Conservation (phyloP, 2,797 vertebrate species). For the Sphenopsis melanotis region DNA sequence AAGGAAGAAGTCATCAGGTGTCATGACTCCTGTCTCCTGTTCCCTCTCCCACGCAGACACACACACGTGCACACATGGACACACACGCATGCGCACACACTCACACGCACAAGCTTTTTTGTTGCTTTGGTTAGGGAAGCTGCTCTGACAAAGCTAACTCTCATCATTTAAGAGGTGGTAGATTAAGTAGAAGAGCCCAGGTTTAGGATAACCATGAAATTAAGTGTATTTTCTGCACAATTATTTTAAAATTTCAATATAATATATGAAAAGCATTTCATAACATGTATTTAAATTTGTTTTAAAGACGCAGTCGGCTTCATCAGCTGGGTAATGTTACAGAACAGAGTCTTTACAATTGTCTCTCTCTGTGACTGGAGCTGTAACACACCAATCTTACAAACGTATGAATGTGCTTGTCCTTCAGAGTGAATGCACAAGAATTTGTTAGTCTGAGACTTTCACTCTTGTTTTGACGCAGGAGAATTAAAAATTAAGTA, state of each 20-base stretch:
- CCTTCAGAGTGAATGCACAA: slow-evolving; percentile 69
- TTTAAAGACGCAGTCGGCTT: background rate
- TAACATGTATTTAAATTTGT: background rate
- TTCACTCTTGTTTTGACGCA: slow-evolving; percentile 33
- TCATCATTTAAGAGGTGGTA: background rate
- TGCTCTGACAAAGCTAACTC: background rate
- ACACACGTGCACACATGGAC: background rate
- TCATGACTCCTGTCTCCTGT: background rate
- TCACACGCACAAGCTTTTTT: background rate
- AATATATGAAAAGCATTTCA: background rate
- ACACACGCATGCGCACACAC: background rate
- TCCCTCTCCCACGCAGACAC: background rate
- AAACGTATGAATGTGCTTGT: slow-evolving; percentile 66
- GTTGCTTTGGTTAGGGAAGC: background rate
- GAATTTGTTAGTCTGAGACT: slow-evolving; percentile 13
- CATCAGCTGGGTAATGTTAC: background rate
- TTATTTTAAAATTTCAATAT: background rate
- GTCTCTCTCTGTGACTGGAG: slow-evolving; percentile 20
- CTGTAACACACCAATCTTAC: background rate
- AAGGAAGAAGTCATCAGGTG: background rate
- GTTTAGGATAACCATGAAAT: background rate
- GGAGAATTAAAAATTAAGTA: slow-evolving; percentile 36
- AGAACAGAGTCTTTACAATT: slow-evolving; percentile 21
- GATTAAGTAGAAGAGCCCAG: background rate
- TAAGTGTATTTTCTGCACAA: background rate